A percentile compares a stretch with the other conserved stretches of the same genome.
phyloP scores from a whole-genome alignment of 2,797 vertebrate genomes.

The Onychomys leucogaster region DNA sequence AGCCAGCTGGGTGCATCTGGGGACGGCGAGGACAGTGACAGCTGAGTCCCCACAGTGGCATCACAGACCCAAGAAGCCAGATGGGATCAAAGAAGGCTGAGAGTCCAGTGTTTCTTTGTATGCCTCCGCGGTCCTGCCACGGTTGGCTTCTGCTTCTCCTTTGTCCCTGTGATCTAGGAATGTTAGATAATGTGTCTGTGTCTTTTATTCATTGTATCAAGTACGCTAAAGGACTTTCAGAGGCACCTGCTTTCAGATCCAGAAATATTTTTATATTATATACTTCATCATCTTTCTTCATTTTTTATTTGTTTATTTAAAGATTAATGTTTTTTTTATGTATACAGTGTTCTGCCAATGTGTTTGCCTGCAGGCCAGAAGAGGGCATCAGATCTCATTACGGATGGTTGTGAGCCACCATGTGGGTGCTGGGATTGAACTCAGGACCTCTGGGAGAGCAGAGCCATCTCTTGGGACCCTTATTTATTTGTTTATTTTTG shows the following conservation, averaged over 20 bases:
- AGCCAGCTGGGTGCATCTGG: constrained; percentile 93
- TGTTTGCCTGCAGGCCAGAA: too few relatives aligned
- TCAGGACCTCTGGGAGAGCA: background rate
- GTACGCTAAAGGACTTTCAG: background rate
- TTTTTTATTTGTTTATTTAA: background rate
- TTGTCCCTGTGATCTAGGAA: background rate
- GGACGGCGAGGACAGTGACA: constrained; percentile 94
- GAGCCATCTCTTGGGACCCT: too few relatives aligned
- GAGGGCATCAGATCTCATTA: background rate
- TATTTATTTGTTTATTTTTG: background rate
- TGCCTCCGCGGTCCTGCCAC: background rate
- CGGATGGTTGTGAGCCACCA: background rate
- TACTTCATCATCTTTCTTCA: background rate
- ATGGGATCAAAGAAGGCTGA: too few relatives aligned
- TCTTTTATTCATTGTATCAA: constrained; percentile 20
- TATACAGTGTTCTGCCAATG: too few relatives aligned
- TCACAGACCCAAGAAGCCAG: background rate
- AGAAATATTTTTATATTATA: background rate
- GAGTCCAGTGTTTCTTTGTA: background rate
- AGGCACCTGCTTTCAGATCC: background rate
- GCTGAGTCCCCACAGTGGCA: constrained; percentile 72
- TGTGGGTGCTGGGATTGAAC: background rate
- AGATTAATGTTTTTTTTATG: background rate
- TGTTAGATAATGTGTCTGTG: background rate
- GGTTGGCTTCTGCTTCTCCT: background rate